Conservation (phyloP, 2,797 vertebrate species). For the Tangara arthus region DNA sequence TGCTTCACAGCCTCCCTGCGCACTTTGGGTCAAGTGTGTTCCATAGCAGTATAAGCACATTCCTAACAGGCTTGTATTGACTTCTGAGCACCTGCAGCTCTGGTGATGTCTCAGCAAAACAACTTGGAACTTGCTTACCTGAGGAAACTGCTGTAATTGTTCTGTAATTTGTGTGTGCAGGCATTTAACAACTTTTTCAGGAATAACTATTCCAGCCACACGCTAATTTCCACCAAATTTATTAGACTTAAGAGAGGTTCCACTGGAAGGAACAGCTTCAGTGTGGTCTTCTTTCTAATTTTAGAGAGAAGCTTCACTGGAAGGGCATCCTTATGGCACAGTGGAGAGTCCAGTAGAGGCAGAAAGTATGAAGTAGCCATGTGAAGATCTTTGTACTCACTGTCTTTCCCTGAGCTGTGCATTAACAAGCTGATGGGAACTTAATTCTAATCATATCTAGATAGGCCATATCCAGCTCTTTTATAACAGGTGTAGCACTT, state of each 20-base stretch:
- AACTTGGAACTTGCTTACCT: not conserved
- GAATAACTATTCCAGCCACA: not conserved
- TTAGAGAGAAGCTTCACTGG: not conserved
- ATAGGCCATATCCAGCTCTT: not conserved
- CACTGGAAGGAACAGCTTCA: not conserved
- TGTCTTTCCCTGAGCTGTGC: not conserved
- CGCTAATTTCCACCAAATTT: not conserved
- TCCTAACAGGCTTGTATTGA: not conserved
- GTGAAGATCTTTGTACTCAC: not conserved
- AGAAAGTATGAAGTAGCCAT: not conserved
- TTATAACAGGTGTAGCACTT: not conserved
- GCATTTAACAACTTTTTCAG: not conserved
- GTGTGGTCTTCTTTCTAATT: not conserved
- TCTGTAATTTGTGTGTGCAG: not conserved
- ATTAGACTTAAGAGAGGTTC: not conserved
- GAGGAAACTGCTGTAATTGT: not conserved
- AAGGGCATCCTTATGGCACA: not conserved
- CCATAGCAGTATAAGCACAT: fast-evolving
- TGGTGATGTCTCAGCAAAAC: not conserved
- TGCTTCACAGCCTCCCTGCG: not conserved
- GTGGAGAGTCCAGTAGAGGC: not conserved
- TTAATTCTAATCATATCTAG: not conserved
- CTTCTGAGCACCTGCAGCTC: not conserved
- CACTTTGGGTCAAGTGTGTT: not conserved
- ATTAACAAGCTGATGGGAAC: not conserved